Evolutionary conservation across 2,797 vertebrate species (phyloP), one percentile per base, ranked within the genome.

Genomic region (Esox lucius): DNA sequence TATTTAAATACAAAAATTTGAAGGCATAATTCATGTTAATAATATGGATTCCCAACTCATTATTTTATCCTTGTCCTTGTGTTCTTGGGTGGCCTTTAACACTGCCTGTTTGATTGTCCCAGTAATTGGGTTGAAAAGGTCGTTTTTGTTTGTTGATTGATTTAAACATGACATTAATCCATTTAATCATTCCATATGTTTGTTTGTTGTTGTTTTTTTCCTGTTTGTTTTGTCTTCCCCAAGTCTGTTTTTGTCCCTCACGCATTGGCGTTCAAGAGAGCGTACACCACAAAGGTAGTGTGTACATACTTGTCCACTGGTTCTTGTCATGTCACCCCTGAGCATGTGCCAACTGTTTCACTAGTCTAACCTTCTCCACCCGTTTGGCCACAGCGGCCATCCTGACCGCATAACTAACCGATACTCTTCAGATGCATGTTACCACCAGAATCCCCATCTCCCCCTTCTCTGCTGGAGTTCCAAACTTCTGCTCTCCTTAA

Each of bases 211-310:
- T 81, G 81, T 83, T 87, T 77, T 81, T 82, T 83, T 87, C 77
- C 91, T 85, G 89, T 94, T 89, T 92, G 81, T 93, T 90, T 78
- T 83, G 72, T 85, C 91, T 91, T 85, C 91, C 91, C 92, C 93
- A 97, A 99, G 98, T 98, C 94, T 95, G 92, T 98, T 93, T 97
- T 96, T 95, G 95, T 98, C 87, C 97, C 97, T 93, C 97, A 97
- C 84, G 95, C 96, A 91, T 92, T 98, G 97, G 97, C 96, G 91
- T 97, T 98, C 96, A 96, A 96, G 96, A 98, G 96, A 94, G 96
- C 96, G 79, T 97, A 95, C 72, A 94, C 95, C 94, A 92, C 95
- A 88, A 98, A 99, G 97, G 97, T 98, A 99, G 96, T 95, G 94
- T 97, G 90, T 90, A 86, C 86, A 80, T 80, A 83, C 51, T 73